A percentile compares a stretch with the other conserved stretches of the same genome.
phyloP scores from a whole-genome alignment of 1,140 invertebrate genomes.

The Trichogramma pretiosum region DNA sequence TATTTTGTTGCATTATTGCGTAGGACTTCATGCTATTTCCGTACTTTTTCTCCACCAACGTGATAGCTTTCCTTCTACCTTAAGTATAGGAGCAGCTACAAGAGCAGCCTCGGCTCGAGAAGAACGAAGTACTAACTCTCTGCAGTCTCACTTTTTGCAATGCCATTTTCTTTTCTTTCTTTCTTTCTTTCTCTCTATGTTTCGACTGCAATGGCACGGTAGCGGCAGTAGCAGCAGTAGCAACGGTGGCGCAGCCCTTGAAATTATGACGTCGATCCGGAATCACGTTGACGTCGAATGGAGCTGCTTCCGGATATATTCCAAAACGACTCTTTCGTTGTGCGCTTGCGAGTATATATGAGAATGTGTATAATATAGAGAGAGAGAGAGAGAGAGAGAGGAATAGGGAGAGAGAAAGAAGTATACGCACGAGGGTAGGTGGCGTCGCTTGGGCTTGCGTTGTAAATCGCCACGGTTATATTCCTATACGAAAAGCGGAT shows the following conservation, averaged over 20 bases:
- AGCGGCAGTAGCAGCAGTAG: background rate
- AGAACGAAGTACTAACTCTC: slow-evolving; percentile 10
- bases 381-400: background rate
- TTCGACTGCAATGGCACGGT: background rate
- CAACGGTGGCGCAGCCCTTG: slow-evolving; percentile 21
- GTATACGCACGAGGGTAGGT: too few species aligned
- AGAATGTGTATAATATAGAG: slow-evolving; percentile 6
- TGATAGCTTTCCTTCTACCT: too few species aligned
- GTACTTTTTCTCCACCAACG: too few species aligned
- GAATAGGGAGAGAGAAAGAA: too few species aligned
- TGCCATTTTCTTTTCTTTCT: slow-evolving; percentile 9
- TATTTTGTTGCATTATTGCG: too few species aligned
- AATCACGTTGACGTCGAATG: slow-evolving; percentile 32
- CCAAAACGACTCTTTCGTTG: slow-evolving; percentile 22
- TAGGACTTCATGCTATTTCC: too few species aligned
- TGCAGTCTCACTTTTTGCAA: slow-evolving; percentile 13
- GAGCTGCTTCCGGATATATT: slow-evolving; percentile 26
- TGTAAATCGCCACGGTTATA: slow-evolving; percentile 18
- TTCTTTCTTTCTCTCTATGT: background rate
- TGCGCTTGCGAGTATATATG: slow-evolving; percentile 12
- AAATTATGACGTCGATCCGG: slow-evolving; percentile 38
- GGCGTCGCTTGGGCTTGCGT: background rate
- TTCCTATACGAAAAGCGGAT: slow-evolving; percentile 17
- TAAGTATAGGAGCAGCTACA: too few species aligned
- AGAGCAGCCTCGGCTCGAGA: too few species aligned